Evolutionary conservation across 2,113 vertebrate species (phyloP).

Genomic region (Gymnobelideus leadbeateri): DNA sequence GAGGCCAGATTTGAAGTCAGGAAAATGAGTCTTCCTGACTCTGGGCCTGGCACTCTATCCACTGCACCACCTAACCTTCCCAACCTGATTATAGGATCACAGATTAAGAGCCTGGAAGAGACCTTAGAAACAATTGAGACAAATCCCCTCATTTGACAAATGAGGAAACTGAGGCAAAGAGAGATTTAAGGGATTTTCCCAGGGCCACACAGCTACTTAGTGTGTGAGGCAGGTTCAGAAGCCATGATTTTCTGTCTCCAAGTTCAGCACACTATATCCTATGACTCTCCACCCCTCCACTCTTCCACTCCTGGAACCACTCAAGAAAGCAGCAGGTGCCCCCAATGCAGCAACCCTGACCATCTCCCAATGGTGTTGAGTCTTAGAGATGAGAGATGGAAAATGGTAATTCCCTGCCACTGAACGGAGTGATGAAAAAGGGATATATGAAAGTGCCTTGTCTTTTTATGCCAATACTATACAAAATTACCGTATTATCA

Average conservation of each 20-base stretch:
- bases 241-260: not conserved
- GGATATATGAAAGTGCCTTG: not conserved
- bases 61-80: no score
- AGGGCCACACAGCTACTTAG: not conserved
- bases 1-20: no score
- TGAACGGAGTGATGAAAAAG: not conserved
- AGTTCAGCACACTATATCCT: not conserved
- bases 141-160: not conserved
- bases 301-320: not conserved
- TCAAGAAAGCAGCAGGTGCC: not conserved
- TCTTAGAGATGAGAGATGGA: fast-evolving
- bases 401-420: not conserved
- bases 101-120: not conserved
- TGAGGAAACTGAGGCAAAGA: not conserved
- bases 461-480: slow-evolving; percentile 27
- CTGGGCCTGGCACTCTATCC: no score
- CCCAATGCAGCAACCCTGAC: not conserved
- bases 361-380: not conserved
- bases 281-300: not conserved
- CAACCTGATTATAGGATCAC: not conserved
- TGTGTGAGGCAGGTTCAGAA: not conserved
- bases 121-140: not conserved
- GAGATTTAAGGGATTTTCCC: not conserved
- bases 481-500: slow-evolving; percentile 18
- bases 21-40: no score